Percentiles rank a stretch among this genome's conserved stretches.
phyloP scores from a whole-genome alignment of 2,888 invertebrate species.

The Xiphydria camelus region DNA sequence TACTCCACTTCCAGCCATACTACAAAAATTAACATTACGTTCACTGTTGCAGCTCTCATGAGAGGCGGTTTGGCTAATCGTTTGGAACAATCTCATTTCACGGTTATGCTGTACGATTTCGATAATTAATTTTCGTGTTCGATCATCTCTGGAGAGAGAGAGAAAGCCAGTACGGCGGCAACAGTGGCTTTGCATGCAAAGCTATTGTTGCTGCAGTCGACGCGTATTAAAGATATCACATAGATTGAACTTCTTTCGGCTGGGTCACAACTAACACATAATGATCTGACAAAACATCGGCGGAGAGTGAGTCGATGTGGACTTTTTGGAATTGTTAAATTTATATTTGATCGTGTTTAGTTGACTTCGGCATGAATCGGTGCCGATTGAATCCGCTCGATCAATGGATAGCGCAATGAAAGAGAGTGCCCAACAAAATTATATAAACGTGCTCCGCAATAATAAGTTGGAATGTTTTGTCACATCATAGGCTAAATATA shows the following conservation, averaged over 20 bases:
- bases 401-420: too few species aligned
- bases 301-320: too few species aligned
- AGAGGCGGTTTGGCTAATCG: conserved; percentile 4
- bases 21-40: conserved; percentile 61
- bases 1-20: conserved; percentile 96
- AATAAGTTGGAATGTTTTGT: conserved; percentile 40
- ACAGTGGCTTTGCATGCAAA: conserved; percentile 21
- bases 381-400: too few species aligned
- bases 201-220: conserved; percentile 25
- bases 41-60: conserved; percentile 33
- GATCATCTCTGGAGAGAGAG: conserved; percentile 7
- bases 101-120: not conserved
- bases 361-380: too few species aligned
- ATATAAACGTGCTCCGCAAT: too few species aligned
- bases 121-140: conserved; percentile 11
- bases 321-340: too few species aligned
- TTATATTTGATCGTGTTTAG: too few species aligned
- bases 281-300: conserved; percentile 49
- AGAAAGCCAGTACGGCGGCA: conserved; percentile 4
- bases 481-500: conserved; percentile 46
- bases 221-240: conserved; percentile 26
- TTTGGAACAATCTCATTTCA: conserved; percentile 2
- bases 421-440: too few species aligned
- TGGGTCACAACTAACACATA: conserved; percentile 49
- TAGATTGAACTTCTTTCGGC: conserved; percentile 21